Percentiles rank a stretch among this genome's conserved stretches.
Evolutionary conservation across 1,140 invertebrate species (phyloP).

Genomic region (Holotrichia oblita): DNA sequence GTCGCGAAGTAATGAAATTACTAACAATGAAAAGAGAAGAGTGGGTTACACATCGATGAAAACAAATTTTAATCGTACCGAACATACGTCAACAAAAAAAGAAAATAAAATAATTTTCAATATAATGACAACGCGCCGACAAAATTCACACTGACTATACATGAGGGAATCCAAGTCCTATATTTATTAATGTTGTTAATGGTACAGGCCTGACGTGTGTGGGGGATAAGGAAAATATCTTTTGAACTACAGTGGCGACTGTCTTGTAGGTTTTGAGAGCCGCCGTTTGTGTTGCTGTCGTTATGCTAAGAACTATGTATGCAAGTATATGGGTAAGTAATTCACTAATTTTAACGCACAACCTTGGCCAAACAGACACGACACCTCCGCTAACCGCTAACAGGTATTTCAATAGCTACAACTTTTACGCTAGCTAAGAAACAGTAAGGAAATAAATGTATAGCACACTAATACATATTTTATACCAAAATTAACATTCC

Average conservation of each 20-base stretch:
- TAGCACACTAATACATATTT: too few relatives aligned
- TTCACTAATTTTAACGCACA: too few relatives aligned
- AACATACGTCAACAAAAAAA: not conserved
- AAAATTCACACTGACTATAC: slow-evolving; percentile 25
- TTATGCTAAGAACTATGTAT: not conserved
- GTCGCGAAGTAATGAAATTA: not conserved
- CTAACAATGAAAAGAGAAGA: not conserved
- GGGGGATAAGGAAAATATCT: slow-evolving; percentile 31
- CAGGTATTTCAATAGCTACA: too few relatives aligned
- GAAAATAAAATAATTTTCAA: slow-evolving; percentile 16
- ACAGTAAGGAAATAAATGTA: too few relatives aligned
- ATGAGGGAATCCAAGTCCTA: slow-evolving; percentile 26
- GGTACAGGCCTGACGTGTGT: slow-evolving; percentile 12
- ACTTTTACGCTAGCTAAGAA: too few relatives aligned
- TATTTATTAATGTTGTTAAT: slow-evolving; percentile 30
- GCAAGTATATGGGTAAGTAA: not conserved
- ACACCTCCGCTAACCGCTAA: too few relatives aligned
- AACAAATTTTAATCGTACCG: not conserved
- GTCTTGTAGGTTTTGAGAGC: slow-evolving; percentile 5
- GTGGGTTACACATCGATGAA: not conserved
- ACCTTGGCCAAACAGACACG: too few relatives aligned
- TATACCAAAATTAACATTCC: too few relatives aligned
- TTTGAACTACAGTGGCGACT: slow-evolving; percentile 8
- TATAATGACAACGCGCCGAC: slow-evolving; percentile 28
- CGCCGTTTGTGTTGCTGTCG: slow-evolving; percentile 14